Evolutionary conservation across 2,888 invertebrate genomes (phyloP).

Genomic region (Drosophila ustulata): DNA sequence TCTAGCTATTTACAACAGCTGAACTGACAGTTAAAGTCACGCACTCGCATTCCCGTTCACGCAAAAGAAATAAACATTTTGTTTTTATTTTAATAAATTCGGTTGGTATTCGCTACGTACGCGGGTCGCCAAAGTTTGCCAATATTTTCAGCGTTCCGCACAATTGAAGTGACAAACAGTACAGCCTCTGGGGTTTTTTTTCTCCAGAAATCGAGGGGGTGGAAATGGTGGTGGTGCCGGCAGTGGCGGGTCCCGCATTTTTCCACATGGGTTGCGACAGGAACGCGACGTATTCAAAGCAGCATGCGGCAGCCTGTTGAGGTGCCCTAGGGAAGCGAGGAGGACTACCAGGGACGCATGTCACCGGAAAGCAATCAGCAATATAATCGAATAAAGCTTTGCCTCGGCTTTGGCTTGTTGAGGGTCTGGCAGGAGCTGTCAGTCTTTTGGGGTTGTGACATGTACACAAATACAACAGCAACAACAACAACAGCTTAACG

Average conservation of each 20-base stretch:
- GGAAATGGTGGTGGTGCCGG: conserved; percentile 11
- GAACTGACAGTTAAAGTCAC: conserved; percentile 41
- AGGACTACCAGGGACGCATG: conserved; percentile 43
- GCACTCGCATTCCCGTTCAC: conserved; percentile 12
- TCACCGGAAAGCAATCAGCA: conserved; percentile 79
- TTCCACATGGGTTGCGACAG: conserved; percentile 64
- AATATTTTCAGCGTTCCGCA: conserved; percentile 49
- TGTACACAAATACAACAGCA: conserved; percentile 43
- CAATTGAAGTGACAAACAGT: conserved; percentile 57
- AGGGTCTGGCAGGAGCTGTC: conserved; percentile 10
- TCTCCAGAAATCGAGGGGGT: background rate
- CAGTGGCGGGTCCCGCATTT: conserved; percentile 66
- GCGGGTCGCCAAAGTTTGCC: conserved; percentile 44
- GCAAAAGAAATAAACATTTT: conserved; percentile 8
- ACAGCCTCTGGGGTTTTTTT: conserved; percentile 19
- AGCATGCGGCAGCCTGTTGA: conserved; percentile 56
- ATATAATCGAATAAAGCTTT: conserved; percentile 75
- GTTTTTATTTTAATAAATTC: conserved; percentile 39
- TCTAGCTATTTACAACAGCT: conserved; percentile 11
- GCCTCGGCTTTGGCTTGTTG: conserved; percentile 26
- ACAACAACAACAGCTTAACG: conserved; percentile 5
- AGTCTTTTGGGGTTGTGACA: conserved; percentile 59
- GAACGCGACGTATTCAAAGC: conserved; percentile 62
- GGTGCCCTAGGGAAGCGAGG: conserved; percentile 45
- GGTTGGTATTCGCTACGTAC: conserved; percentile 5